Evolutionary conservation across 2,888 invertebrate species (phyloP).

Genomic region (Drosophila multiciliata): DNA sequence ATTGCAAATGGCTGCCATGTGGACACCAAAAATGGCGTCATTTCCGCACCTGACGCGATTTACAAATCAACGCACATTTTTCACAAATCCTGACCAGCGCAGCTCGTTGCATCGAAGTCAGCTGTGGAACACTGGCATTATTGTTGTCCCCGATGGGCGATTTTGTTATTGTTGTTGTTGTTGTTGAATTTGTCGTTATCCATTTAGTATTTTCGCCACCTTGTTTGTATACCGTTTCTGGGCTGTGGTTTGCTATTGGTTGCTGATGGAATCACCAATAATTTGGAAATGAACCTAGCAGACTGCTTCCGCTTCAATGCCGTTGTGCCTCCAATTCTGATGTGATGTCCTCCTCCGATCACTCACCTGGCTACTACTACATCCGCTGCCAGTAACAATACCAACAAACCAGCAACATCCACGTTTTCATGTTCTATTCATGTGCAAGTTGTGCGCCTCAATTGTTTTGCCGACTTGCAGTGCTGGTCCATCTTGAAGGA

Average conservation of each 20-base stretch:
- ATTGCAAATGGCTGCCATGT: conserved; percentile 53
- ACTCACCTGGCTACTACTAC: conserved; percentile 7
- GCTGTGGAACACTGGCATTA: conserved; percentile 19
- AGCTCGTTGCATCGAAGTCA: conserved; percentile 3
- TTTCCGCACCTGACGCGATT: conserved; percentile 64
- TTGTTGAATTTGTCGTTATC: conserved; percentile 10
- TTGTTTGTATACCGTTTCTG: conserved; percentile 37
- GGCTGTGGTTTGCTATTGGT: conserved; percentile 60
- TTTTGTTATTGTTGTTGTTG: conserved; percentile 8
- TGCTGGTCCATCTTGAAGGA: background rate
- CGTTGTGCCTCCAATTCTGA: conserved; percentile 2
- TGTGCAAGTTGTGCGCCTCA: conserved; percentile 2
- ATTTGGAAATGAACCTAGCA: conserved; percentile 61
- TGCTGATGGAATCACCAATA: conserved; percentile 66
- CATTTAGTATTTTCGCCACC: conserved; percentile 43
- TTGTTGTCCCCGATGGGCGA: conserved; percentile 7
- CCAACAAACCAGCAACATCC: background rate
- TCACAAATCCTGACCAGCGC: conserved; percentile 17
- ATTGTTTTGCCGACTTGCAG: background rate
- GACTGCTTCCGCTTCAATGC: conserved; percentile 2
- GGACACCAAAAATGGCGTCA: conserved; percentile 49
- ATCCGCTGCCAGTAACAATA: conserved; percentile 8
- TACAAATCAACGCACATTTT: conserved; percentile 63
- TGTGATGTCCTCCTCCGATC: conserved; percentile 21
- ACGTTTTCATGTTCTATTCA: background rate